Evolutionary conservation across 2,113 vertebrate genomes (phyloP).

Genomic region (Rhabdornis inornatus): DNA sequence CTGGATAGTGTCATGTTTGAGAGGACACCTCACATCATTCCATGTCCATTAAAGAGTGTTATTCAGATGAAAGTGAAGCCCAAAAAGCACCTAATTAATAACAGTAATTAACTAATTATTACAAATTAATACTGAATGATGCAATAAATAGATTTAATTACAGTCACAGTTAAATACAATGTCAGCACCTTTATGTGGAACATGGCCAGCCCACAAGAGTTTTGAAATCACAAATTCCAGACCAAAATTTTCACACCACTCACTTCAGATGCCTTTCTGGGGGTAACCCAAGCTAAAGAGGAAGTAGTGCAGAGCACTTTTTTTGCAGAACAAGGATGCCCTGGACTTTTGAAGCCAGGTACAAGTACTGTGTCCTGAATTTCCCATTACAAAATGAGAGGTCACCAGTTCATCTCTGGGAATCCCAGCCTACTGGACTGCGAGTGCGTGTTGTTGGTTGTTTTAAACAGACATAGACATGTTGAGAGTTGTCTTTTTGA

Average conservation of each 20-base stretch:
- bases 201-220: constrained; percentile 4
- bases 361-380: neutral
- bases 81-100: constrained; percentile 31
- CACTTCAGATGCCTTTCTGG: neutral
- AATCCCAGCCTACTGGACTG: neutral
- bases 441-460: neutral
- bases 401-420: neutral
- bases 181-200: constrained; percentile 45
- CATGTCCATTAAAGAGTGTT: neutral
- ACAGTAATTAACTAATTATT: constrained; percentile 36
- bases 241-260: neutral
- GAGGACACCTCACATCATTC: neutral
- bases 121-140: neutral
- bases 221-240: constrained; percentile 13
- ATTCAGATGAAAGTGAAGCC: neutral
- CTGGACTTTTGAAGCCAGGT: neutral
- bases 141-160: constrained; percentile 42
- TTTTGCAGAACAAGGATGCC: neutral
- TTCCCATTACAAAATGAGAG: neutral
- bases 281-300: neutral
- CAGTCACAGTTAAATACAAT: neutral
- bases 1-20: neutral
- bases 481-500: neutral
- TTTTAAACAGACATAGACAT: neutral
- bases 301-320: neutral